Conservation (phyloP, 2,797 vertebrate genomes). For the Octomys mimax region DNA sequence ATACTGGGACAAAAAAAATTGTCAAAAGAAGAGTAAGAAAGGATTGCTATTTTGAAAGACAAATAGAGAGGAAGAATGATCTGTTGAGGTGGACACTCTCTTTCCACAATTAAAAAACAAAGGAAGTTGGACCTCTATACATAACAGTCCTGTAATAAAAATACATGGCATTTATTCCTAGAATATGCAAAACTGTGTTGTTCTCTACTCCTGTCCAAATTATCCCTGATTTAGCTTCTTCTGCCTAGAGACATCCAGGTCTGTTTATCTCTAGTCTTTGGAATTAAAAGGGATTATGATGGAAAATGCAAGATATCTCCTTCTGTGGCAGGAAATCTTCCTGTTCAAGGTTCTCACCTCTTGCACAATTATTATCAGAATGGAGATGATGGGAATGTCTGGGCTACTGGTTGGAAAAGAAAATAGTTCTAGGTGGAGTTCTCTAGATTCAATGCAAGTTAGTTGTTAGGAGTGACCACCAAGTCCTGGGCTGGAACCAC, state of each 20-base stretch:
- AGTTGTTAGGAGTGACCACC: not conserved
- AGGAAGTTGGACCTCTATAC: not conserved
- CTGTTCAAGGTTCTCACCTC: not conserved
- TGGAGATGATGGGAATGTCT: not conserved
- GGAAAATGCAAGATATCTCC: not conserved
- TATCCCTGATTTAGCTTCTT: not conserved
- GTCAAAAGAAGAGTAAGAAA: conserved; percentile 22
- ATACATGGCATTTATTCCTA: not conserved
- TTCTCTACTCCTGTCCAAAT: not conserved
- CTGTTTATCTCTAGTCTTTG: conserved; percentile 4
- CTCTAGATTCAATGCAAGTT: not conserved
- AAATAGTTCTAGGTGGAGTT: not conserved
- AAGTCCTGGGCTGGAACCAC: not conserved
- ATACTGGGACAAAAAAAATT: not conserved
- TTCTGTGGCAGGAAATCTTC: not conserved
- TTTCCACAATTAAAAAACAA: not conserved
- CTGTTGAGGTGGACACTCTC: not conserved
- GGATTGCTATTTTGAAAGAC: not conserved
- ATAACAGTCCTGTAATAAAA: not conserved
- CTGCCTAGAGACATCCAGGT: not conserved
- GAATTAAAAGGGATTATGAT: not conserved
- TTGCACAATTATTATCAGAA: not conserved
- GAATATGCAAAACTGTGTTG: not conserved
- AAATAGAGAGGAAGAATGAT: not conserved
- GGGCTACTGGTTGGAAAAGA: not conserved